Base-by-base conservation (phyloP, 2,888 invertebrate species). In the Chorisops tibialis region DNA sequence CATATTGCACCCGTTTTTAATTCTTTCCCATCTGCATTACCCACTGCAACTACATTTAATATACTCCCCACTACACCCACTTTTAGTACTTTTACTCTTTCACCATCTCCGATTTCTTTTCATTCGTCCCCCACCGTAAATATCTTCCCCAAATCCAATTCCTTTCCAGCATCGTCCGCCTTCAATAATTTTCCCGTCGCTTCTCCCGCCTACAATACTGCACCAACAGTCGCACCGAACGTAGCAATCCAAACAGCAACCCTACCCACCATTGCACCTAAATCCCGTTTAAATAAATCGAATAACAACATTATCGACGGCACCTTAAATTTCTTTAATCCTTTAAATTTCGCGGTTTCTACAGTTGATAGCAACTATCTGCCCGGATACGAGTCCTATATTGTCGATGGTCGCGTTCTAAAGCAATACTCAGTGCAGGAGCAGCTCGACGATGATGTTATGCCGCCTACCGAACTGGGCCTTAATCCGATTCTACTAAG, bases 341-440 rank as follows among this genome's bases (percentile, higher is more conserved):
- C 38, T 2, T 19, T 48, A 4, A 48, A 38, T 14, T 11, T 43
- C 9, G 21, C 12, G 18, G 9, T 58, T 21, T 41, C 56, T 2
- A 14, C 21, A 24, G 6, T 59, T 18, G 43, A 58, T 30, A 30
- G 48, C 50, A 63, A 45, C 43, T 60, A 19, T 50, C 64, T 39
- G 61, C 60, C 61, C 16, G 69, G 70, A 2, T 12, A 5, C 14
- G 9, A 43, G 22, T 68, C 71, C n/a, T 77, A 76, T 35, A 66
- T 72, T 35, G 69, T 71, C 41, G 71, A 75, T 63, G 77, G 76
- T 2, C 73, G 78, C 2, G 70, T 74, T 54, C 60, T 79, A 54
- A 77, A 77, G 63, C 78, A 78, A 62, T 79, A 79, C 56, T 72
- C 74, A n/a, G 78, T 76, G 51, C 78, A 78, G 67, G 69, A 74